Evolutionary conservation across 2,113 vertebrate species (phyloP).

Genomic region (Argyrosomus japonicus): DNA sequence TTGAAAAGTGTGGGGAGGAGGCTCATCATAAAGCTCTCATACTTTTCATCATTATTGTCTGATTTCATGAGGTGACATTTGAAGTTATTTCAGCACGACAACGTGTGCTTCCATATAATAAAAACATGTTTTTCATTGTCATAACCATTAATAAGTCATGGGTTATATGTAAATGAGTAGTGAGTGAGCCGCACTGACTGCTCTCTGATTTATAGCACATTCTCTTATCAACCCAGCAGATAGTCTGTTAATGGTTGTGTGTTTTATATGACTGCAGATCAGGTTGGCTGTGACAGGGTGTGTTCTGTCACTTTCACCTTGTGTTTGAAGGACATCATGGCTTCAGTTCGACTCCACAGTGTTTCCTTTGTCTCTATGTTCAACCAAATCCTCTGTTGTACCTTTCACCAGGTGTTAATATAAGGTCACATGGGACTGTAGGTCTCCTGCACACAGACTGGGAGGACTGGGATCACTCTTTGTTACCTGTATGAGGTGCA

Average conservation of each 20-base stretch:
- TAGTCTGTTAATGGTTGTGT: conserved; percentile 63
- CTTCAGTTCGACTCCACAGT: conserved; percentile 17
- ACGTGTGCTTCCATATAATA: not conserved
- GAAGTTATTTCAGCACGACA: not conserved
- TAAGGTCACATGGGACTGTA: not conserved
- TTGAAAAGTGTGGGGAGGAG: too few relatives aligned
- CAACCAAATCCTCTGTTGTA: not conserved
- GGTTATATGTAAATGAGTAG: not conserved
- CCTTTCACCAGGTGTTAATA: conserved; percentile 61
- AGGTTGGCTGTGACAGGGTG: not conserved
- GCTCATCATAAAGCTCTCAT: not conserved
- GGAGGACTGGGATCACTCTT: not conserved
- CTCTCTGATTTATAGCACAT: conserved; percentile 19
- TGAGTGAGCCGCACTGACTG: not conserved
- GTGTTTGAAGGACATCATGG: conserved; percentile 59
- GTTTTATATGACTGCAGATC: conserved; percentile 54
- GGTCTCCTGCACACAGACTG: not conserved
- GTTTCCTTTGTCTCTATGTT: conserved; percentile 45
- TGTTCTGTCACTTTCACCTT: conserved; percentile 51
- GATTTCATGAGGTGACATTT: not conserved
- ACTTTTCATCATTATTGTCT: not conserved
- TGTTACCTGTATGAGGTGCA: not conserved
- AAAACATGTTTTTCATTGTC: not conserved
- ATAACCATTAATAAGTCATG: not conserved
- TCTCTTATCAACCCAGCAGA: not conserved